A percentile compares a stretch with the other conserved stretches of the same genome.
Conservation (phyloP, 2,797 vertebrate species). For the Poeciliopsis presidionis region DNA sequence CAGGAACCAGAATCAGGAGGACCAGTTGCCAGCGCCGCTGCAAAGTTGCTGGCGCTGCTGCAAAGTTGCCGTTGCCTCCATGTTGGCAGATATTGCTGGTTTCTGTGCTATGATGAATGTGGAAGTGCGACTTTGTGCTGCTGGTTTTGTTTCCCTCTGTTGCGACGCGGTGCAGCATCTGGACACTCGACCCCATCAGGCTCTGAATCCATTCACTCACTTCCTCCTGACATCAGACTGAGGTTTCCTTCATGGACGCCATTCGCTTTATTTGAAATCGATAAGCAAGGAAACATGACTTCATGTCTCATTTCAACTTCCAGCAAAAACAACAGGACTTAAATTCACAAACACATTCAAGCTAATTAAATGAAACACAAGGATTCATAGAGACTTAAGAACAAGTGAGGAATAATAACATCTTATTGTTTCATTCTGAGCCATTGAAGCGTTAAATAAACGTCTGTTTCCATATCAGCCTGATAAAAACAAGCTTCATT, state of each 20-base stretch:
- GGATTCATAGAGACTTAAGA: not conserved
- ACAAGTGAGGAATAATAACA: not conserved
- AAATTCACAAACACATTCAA: not conserved
- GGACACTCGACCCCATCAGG: conserved; percentile 49
- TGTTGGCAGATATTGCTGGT: no score
- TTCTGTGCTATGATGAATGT: no score
- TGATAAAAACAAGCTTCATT: conserved; percentile 25
- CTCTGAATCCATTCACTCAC: conserved; percentile 40
- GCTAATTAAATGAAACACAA: not conserved
- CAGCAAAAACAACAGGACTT: not conserved
- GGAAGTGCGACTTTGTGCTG: no score
- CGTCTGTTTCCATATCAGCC: conserved; percentile 28
- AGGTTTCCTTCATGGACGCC: conserved; percentile 12
- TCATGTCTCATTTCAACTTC: not conserved
- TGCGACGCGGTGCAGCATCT: no score
- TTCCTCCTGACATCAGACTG: conserved; percentile 35
- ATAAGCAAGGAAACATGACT: not conserved
- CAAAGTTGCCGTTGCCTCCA: no score
- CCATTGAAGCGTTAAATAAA: not conserved
- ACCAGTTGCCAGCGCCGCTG: no score
- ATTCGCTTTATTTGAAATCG: not conserved
- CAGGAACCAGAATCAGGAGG: no score
- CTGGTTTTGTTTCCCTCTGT: no score
- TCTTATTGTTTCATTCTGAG: not conserved
- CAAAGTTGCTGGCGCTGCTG: no score